These are phyloP conservation scores for Germaria angustata DNA, from an alignment of 2,888 invertebrate species.

Conservation along the genomic window DNA sequence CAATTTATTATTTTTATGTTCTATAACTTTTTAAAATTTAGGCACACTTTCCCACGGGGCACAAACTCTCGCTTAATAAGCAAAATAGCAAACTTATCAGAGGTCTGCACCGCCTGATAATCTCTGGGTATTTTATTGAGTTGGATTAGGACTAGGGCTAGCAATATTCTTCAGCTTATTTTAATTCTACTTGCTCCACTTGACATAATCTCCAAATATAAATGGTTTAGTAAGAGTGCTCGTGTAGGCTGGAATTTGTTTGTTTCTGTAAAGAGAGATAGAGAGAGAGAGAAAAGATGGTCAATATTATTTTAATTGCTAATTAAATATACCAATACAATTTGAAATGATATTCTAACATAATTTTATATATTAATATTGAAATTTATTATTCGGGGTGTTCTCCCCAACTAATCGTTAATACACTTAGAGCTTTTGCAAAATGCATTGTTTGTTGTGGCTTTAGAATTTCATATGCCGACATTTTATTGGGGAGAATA, in stretches of 20 bases:
- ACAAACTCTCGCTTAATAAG: too few relatives aligned
- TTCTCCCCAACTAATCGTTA: too few relatives aligned
- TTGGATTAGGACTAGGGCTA: slow-evolving; percentile 8
- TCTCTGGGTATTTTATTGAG: background rate
- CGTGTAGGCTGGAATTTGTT: slow-evolving; percentile 76
- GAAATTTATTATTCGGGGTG: too few relatives aligned
- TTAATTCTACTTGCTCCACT: slow-evolving; percentile 47
- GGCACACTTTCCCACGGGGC: background rate
- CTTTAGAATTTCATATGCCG: too few relatives aligned
- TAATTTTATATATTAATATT: too few relatives aligned
- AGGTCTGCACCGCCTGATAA: background rate
- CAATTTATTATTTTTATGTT: background rate
- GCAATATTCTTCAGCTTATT: background rate
- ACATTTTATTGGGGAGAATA: too few relatives aligned
- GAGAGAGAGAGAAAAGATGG: too few relatives aligned
- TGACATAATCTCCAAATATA: slow-evolving; percentile 76
- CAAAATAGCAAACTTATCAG: background rate
- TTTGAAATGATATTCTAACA: too few relatives aligned
- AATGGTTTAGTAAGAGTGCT: slow-evolving; percentile 77
- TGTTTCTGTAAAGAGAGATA: slow-evolving; percentile 70
- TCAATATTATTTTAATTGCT: too few relatives aligned
- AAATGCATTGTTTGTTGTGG: too few relatives aligned
- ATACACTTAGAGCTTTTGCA: too few relatives aligned
- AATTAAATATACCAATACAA: too few relatives aligned
- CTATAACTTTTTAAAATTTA: background rate